A percentile compares a stretch with the other conserved stretches of the same genome.
These are phyloP conservation scores for Prionailurus viverrinus DNA, from an alignment of 2,113 vertebrate species.

Conservation along the genomic window DNA sequence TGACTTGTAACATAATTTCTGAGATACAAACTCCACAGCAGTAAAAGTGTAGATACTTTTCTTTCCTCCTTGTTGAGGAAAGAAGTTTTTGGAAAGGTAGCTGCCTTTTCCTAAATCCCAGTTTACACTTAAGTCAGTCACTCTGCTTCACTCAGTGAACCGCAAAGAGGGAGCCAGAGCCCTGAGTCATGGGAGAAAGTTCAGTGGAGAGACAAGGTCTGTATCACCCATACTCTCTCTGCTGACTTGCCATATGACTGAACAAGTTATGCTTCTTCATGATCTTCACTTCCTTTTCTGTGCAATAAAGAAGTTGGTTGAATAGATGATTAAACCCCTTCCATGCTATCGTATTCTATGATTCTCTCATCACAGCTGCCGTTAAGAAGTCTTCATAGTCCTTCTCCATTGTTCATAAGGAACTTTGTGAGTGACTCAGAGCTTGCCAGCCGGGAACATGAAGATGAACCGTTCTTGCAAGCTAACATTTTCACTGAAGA, in stretches of 20 bases:
- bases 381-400: neutral
- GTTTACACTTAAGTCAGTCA: neutral
- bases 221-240: neutral
- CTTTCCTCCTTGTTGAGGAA: neutral
- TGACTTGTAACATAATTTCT: neutral
- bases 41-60: neutral
- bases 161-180: neutral
- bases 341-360: neutral
- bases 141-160: neutral
- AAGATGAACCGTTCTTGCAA: neutral
- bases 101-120: neutral
- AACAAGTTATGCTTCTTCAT: neutral
- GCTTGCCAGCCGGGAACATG: neutral
- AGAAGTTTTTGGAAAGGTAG: neutral
- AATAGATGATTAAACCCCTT: slow-evolving; percentile 18
- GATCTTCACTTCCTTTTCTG: slow-evolving; percentile 25
- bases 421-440: slow-evolving; percentile 47
- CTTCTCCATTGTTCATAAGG: neutral
- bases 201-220: neutral
- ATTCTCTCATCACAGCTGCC: slow-evolving; percentile 6
- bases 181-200: neutral
- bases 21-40: neutral
- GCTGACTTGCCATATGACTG: neutral
- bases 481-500: slow-evolving; percentile 12
- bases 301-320: neutral